Conservation (phyloP, 2,113 vertebrate species). For the Scortum barcoo region DNA sequence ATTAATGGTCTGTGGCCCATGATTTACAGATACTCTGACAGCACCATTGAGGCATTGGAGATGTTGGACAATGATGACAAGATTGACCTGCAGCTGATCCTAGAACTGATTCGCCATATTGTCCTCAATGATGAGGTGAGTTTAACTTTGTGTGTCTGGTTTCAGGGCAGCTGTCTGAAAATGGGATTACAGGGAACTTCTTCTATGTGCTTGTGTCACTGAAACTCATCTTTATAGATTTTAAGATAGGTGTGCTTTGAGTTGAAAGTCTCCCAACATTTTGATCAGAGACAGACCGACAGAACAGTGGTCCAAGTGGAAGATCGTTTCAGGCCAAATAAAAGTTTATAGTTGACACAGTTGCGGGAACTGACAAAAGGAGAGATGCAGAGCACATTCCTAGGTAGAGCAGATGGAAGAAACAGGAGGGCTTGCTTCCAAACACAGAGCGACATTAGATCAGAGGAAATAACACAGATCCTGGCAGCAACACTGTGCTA, state of each 20-base stretch:
- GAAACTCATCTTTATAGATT: neutral
- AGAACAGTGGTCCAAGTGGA: neutral
- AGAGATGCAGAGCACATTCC: conserved; percentile 16
- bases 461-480: conserved; percentile 59
- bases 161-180: neutral
- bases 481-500: conserved; percentile 63
- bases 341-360: conserved; percentile 14
- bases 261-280: neutral
- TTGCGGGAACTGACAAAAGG: conserved; percentile 37
- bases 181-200: neutral
- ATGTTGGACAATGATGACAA: conserved; percentile 93
- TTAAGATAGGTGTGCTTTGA: neutral
- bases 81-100: conserved; percentile 93
- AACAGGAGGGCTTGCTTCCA: conserved; percentile 49
- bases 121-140: conserved; percentile 91
- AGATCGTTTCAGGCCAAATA: conserved; percentile 21
- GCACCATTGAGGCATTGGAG: conserved; percentile 88
- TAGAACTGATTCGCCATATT: conserved; percentile 93
- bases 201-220: neutral
- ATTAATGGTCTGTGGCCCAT: conserved; percentile 5
- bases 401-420: conserved; percentile 64
- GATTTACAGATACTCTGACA: conserved; percentile 89
- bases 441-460: conserved; percentile 48
- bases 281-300: neutral
- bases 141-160: conserved; percentile 8